Conservation (phyloP, 2,888 invertebrate species). For the Teleogryllus oceanicus region DNA sequence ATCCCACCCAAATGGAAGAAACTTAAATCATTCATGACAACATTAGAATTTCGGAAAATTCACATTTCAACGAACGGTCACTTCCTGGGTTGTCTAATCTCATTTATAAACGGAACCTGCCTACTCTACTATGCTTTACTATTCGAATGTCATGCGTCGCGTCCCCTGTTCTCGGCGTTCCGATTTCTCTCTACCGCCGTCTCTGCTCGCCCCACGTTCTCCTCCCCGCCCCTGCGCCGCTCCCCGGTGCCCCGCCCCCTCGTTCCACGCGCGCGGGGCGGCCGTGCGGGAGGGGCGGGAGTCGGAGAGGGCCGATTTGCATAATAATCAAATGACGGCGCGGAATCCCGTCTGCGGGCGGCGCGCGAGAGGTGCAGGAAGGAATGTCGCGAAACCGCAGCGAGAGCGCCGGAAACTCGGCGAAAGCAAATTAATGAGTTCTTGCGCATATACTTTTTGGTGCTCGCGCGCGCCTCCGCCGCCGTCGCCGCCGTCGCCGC, state of each 20-base stretch:
- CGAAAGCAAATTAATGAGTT: conserved; percentile 18
- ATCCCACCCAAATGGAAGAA: too few species aligned
- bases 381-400: conserved; percentile 18
- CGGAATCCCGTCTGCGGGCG: conserved; percentile 18
- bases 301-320: background rate
- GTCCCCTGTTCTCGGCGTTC: background rate
- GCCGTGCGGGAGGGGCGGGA: background rate
- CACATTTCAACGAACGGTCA: too few species aligned
- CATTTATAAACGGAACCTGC: too few species aligned
- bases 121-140: too few species aligned
- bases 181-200: background rate
- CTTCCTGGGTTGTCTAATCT: too few species aligned
- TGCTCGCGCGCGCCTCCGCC: background rate
- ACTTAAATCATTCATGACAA: too few species aligned
- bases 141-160: background rate
- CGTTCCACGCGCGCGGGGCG: background rate
- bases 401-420: background rate
- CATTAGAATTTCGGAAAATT: too few species aligned
- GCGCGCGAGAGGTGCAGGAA: conserved; percentile 18
- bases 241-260: too few species aligned
- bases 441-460: conserved; percentile 18
- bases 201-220: background rate
- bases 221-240: too few species aligned
- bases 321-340: conserved; percentile 18
- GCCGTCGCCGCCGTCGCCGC: background rate